Percentiles rank a stretch among this genome's conserved stretches.
These are phyloP conservation scores for Sphaeridia pumilis DNA, from an alignment of 2,888 invertebrate genomes.

Conservation along the genomic window DNA sequence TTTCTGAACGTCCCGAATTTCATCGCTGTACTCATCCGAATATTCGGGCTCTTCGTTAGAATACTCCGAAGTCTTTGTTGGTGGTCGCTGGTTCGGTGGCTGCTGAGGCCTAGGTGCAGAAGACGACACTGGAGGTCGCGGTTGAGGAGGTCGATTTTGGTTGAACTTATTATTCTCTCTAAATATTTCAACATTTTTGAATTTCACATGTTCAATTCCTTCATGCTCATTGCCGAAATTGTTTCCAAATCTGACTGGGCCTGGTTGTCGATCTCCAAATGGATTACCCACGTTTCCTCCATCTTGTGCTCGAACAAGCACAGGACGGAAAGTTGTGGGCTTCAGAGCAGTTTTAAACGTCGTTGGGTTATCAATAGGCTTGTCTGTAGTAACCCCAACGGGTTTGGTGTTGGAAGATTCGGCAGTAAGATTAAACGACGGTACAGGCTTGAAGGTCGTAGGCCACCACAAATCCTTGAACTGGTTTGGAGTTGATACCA, in stretches of 20 bases:
- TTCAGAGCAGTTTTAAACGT: slow-evolving; percentile 25
- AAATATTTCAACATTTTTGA: slow-evolving; percentile 34
- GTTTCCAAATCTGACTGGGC: background rate
- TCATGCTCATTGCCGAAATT: slow-evolving; percentile 31
- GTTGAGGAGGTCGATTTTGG: background rate
- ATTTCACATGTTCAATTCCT: slow-evolving; percentile 26
- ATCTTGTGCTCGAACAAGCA: background rate
- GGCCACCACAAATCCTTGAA: slow-evolving; percentile 26
- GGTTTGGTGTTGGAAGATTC: background rate
- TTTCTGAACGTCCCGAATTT: slow-evolving; percentile 5
- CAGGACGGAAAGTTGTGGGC: slow-evolving; percentile 31
- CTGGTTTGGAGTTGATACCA: slow-evolving; percentile 9
- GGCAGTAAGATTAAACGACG: slow-evolving; percentile 1
- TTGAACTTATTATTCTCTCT: slow-evolving; percentile 16
- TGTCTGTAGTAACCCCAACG: background rate
- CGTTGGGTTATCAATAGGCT: slow-evolving; percentile 17
- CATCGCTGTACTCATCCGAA: slow-evolving; percentile 10
- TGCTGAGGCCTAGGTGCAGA: slow-evolving; percentile 10
- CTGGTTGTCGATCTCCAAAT: background rate
- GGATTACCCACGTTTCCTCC: background rate
- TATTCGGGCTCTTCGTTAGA: slow-evolving; percentile 2
- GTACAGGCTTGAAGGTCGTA: slow-evolving; percentile 28
- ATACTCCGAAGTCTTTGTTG: background rate
- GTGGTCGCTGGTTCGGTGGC: slow-evolving; percentile 1
- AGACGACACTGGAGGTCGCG: too few relatives aligned